Evolutionary conservation across 2,113 vertebrate species (phyloP), one percentile per base, ranked within the genome.

Genomic region (Acrocephalus kingi): DNA sequence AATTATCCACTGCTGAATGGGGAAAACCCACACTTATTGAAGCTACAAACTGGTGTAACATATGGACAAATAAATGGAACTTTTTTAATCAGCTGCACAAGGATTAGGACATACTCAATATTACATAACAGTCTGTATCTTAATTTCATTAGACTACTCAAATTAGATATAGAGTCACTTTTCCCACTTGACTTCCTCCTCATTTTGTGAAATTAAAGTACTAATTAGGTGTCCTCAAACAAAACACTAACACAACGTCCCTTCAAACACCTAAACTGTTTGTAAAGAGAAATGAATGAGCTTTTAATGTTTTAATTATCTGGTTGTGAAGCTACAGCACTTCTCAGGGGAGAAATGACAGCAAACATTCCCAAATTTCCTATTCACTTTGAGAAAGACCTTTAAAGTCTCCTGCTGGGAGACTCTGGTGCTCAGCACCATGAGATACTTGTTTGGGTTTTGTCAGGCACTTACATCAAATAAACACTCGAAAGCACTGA

Each of bases 1-100:
- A 52, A 31, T 33, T 21, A 46, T 16, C 16, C 19, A 30, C 3
- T 37, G 51, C 6, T 45, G 28, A 59, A 24, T 5, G 25, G 17
- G 24, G 10, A 17, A 71, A 75, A 71, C 1, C 2, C 7, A 69
- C 62, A 15, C 16, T 63, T 22, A 20, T 0, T 49, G 11, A 81
- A 82, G 45, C 28, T 43, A 71, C 27, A 90, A 62, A 48, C 15
- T 8, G 7, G 14, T 20, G 15, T 2, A n/a, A 15, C 1, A 7
- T 0, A 6, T 17, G 35, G 24, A 6, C 6, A 59, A 93, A 75
- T 9, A 63, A 52, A 64, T 0, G 72, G 19, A 52, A 12, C 2
- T 35, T 51, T 69, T 69, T 33, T 0, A 46, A 51, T 30, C 28
- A 82, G 37, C 37, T 85, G 45, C 24, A 82, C 2, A 10, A 55